A percentile compares a stretch with the other conserved stretches of the same genome.
phyloP scores from a whole-genome alignment of 2,888 invertebrate genomes.

The Platycheirus rosarum region DNA sequence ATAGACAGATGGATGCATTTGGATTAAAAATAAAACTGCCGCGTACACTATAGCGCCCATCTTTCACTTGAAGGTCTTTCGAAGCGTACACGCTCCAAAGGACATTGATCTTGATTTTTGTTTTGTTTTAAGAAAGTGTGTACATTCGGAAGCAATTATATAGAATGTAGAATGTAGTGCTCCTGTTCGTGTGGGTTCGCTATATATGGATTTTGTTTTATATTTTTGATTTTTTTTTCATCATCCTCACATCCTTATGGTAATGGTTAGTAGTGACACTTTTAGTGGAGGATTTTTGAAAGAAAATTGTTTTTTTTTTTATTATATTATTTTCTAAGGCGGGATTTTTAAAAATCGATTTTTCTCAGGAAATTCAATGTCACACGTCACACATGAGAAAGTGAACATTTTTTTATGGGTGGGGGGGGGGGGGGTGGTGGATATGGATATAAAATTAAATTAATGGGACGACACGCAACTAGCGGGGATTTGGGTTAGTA shows the following conservation, averaged over 20 bases:
- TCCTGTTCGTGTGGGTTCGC: slow-evolving; percentile 24
- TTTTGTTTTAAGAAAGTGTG: slow-evolving; percentile 31
- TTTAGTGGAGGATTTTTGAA: slow-evolving; percentile 64
- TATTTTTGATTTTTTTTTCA: slow-evolving; percentile 7
- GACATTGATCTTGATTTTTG: slow-evolving; percentile 66
- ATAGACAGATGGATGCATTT: slow-evolving; percentile 75
- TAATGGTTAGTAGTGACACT: slow-evolving; percentile 71
- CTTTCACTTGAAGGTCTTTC: slow-evolving; percentile 68
- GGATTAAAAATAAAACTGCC: slow-evolving; percentile 69
- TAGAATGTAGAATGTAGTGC: slow-evolving; percentile 72
- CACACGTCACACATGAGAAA: slow-evolving; percentile 50
- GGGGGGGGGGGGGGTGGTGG: too few species aligned
- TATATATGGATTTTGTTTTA: background rate
- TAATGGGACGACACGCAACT: slow-evolving; percentile 59
- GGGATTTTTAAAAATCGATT: slow-evolving; percentile 63
- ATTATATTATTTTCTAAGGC: slow-evolving; percentile 51
- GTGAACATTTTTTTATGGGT: slow-evolving; percentile 3
- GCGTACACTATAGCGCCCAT: slow-evolving; percentile 55
- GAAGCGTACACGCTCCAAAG: slow-evolving; percentile 70
- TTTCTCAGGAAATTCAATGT: slow-evolving; percentile 72
- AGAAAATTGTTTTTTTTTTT: slow-evolving; percentile 37
- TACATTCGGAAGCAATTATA: slow-evolving; percentile 81
- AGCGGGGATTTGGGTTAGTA: slow-evolving; percentile 70
- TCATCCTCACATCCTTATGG: slow-evolving; percentile 68
- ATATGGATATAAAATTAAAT: slow-evolving; percentile 45